phyloP scores from a whole-genome alignment of 92 coral and sea anemone genomes.

The Nematostella vectensis region DNA sequence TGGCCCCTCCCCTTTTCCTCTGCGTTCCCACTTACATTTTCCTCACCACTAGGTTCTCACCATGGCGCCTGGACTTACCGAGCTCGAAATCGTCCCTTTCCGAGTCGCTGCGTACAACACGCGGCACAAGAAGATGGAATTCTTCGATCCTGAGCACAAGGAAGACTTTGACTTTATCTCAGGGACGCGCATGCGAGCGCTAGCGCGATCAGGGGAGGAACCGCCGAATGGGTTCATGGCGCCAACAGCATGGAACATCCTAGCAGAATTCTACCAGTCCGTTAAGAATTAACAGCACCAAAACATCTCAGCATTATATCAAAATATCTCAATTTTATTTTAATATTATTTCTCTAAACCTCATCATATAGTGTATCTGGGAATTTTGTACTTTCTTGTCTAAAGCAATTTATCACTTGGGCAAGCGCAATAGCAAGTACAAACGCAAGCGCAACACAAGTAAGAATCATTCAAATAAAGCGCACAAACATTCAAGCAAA shows the following conservation, averaged over 20 bases:
- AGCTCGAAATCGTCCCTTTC: constrained; percentile 94
- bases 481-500: no score
- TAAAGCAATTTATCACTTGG: no score
- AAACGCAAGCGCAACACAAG: no score
- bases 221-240: constrained; percentile 98
- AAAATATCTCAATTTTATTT: no score
- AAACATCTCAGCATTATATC: no score
- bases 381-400: no score
- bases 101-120: constrained; percentile 98
- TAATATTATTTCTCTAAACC: no score
- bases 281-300: constrained; percentile 17
- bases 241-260: constrained; percentile 83
- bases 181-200: constrained; percentile 97
- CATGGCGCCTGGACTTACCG: constrained; percentile 92
- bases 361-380: no score
- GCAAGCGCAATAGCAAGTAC: no score
- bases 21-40: no score
- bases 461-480: no score
- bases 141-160: constrained; percentile 75
- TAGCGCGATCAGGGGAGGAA: constrained; percentile 73
- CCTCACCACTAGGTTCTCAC: constrained; percentile 58
- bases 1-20: no score
- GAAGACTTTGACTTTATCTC: constrained; percentile 93
- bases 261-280: constrained; percentile 67
- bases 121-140: constrained; percentile 68